Evolutionary conservation across 1,140 invertebrate genomes (phyloP).

Genomic region (Drosophila equinoxialis): DNA sequence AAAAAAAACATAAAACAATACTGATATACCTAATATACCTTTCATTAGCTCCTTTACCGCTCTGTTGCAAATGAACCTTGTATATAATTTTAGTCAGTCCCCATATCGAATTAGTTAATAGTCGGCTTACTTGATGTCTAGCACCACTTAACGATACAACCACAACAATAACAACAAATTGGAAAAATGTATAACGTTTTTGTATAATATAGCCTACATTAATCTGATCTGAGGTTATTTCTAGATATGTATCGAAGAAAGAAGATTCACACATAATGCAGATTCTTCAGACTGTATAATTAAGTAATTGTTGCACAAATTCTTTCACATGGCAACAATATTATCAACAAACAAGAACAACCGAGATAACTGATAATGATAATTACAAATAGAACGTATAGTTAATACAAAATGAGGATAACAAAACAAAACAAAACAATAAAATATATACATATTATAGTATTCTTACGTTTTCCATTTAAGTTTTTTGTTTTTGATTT

Average conservation of each 20-base stretch:
- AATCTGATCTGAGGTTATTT: constrained; percentile 17
- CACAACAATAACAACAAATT: constrained; percentile 17
- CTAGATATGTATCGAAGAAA: constrained; percentile 11
- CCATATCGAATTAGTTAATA: constrained; percentile 42
- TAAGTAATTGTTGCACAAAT: constrained; percentile 51
- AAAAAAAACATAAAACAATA: not conserved
- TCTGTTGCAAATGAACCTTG: constrained; percentile 52
- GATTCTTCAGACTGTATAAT: constrained; percentile 56
- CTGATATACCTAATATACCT: not conserved
- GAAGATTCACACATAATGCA: constrained; percentile 27
- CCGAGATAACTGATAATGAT: constrained; percentile 66
- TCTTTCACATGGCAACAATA: constrained; percentile 38
- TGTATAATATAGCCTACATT: constrained; percentile 27
- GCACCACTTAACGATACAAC: constrained; percentile 30
- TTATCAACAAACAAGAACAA: constrained; percentile 28
- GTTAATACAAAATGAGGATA: constrained; percentile 50
- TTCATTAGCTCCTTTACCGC: constrained; percentile 2
- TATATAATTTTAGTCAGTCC: constrained; percentile 73
- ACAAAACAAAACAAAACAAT: constrained; percentile 48
- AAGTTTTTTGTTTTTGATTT: constrained; percentile 50
- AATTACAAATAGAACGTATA: constrained; percentile 70
- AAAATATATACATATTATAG: constrained; percentile 44
- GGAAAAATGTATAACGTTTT: constrained; percentile 20
- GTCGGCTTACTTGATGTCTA: constrained; percentile 20
- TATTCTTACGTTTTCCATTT: constrained; percentile 60